These are phyloP conservation scores for Xanthia togata DNA, from an alignment of 2,888 invertebrate genomes.

Conservation along the genomic window DNA sequence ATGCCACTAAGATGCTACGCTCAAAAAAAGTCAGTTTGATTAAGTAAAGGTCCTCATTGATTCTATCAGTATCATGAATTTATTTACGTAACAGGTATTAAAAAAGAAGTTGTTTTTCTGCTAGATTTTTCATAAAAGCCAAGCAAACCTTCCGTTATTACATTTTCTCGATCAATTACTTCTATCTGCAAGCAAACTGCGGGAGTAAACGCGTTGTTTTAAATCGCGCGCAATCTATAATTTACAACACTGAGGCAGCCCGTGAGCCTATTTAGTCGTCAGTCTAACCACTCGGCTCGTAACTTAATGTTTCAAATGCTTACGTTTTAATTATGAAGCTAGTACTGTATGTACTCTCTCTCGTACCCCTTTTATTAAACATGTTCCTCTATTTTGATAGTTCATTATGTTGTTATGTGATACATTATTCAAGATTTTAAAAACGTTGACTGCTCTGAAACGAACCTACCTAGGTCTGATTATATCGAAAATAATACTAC, in stretches of 20 bases:
- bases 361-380: conserved; percentile 15
- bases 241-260: not conserved
- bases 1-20: too few species aligned
- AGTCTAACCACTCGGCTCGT: conserved; percentile 5
- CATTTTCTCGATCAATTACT: not conserved
- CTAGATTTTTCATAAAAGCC: not conserved
- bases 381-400: conserved; percentile 1
- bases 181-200: not conserved
- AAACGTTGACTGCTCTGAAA: not conserved
- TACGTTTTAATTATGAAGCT: conserved; percentile 34
- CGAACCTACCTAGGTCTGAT: too few species aligned
- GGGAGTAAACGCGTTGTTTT: not conserved
- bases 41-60: too few species aligned
- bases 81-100: too few species aligned
- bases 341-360: conserved; percentile 18
- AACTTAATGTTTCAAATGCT: conserved; percentile 18
- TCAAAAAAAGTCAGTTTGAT: too few species aligned
- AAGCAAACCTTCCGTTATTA: not conserved
- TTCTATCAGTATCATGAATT: too few species aligned
- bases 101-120: not conserved
- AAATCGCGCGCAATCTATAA: not conserved
- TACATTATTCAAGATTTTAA: not conserved
- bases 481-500: not conserved
- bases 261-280: conserved; percentile 21
- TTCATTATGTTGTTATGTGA: conserved; percentile 7